These are phyloP conservation scores for Miltochrista miniata DNA, from an alignment of 2,888 invertebrate genomes.

Conservation along the genomic window DNA sequence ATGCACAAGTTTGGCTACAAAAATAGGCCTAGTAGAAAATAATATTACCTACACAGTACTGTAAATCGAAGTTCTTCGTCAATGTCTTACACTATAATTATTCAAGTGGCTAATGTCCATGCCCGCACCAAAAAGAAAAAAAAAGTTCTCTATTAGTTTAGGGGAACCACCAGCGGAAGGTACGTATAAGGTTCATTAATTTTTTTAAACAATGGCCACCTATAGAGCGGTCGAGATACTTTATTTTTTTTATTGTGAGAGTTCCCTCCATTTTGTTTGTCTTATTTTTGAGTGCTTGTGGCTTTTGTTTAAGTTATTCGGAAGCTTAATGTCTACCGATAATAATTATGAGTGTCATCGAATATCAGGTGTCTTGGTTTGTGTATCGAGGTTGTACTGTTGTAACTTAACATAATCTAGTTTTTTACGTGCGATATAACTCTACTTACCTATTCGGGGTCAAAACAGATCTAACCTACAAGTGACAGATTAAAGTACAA, in stretches of 20 bases:
- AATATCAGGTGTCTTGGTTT: not conserved
- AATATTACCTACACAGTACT: too few relatives aligned
- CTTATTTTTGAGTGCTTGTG: constrained; percentile 8
- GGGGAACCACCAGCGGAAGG: constrained; percentile 25
- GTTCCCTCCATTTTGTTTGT: constrained; percentile 21
- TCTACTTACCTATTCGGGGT: too few relatives aligned
- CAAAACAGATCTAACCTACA: too few relatives aligned
- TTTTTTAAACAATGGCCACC: constrained; percentile 49
- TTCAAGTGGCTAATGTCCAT: not conserved
- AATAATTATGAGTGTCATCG: not conserved
- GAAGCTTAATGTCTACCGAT: constrained; percentile 1
- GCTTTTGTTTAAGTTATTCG: constrained; percentile 9
- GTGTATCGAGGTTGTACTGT: not conserved
- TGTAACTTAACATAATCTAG: too few relatives aligned
- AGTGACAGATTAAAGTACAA: too few relatives aligned
- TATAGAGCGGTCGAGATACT: constrained; percentile 18
- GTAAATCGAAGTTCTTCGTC: too few relatives aligned
- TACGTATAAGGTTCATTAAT: constrained; percentile 39
- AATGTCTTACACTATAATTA: not conserved
- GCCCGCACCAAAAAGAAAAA: constrained; percentile 5
- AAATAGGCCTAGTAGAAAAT: too few relatives aligned
- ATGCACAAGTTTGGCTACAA: too few relatives aligned
- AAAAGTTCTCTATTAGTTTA: constrained; percentile 13
- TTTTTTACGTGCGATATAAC: too few relatives aligned
- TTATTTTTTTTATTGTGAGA: constrained; percentile 26